A percentile compares a stretch with the other conserved stretches of the same genome.
Conservation (phyloP, 2,888 invertebrate species). For the Apodemia hepburni region DNA sequence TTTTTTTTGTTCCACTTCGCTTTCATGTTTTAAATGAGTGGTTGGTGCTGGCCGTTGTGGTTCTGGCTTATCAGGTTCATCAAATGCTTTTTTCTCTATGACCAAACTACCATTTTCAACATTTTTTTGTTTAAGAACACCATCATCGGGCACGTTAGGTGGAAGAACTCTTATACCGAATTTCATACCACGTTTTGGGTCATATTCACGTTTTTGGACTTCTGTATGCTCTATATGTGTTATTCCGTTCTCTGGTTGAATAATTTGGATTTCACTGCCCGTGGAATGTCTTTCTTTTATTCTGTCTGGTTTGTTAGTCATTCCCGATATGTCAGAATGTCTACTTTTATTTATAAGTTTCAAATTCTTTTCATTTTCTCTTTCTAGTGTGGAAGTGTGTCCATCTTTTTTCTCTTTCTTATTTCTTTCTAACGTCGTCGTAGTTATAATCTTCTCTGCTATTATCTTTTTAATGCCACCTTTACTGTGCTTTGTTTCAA, state of each 20-base stretch:
- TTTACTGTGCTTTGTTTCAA: slow-evolving; percentile 70
- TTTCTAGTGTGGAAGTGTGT: slow-evolving; percentile 59
- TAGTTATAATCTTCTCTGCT: slow-evolving; percentile 68
- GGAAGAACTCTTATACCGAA: slow-evolving; percentile 85
- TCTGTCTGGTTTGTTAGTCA: slow-evolving; percentile 60
- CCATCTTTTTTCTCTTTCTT: slow-evolving; percentile 69
- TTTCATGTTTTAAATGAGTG: slow-evolving; percentile 74
- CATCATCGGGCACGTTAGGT: slow-evolving; percentile 75
- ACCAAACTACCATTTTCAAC: slow-evolving; percentile 63
- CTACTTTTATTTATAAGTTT: slow-evolving; percentile 60
- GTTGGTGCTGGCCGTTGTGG: slow-evolving; percentile 52
- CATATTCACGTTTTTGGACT: slow-evolving; percentile 77
- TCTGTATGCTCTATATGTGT: slow-evolving; percentile 67
- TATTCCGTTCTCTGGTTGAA: slow-evolving; percentile 63
- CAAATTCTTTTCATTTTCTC: slow-evolving; percentile 73
- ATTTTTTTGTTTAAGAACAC: slow-evolving; percentile 65
- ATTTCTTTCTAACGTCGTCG: slow-evolving; percentile 66
- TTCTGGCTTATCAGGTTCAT: slow-evolving; percentile 67
- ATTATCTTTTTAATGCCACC: slow-evolving; percentile 73
- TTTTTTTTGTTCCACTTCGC: slow-evolving; percentile 66
- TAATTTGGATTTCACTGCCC: slow-evolving; percentile 62
- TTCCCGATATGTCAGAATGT: slow-evolving; percentile 53
- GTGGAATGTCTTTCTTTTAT: slow-evolving; percentile 61
- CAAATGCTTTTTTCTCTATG: slow-evolving; percentile 54
- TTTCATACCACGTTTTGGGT: slow-evolving; percentile 81